phyloP scores from a whole-genome alignment of 2,888 invertebrate genomes.

The Fissipunctia ypsillon region DNA sequence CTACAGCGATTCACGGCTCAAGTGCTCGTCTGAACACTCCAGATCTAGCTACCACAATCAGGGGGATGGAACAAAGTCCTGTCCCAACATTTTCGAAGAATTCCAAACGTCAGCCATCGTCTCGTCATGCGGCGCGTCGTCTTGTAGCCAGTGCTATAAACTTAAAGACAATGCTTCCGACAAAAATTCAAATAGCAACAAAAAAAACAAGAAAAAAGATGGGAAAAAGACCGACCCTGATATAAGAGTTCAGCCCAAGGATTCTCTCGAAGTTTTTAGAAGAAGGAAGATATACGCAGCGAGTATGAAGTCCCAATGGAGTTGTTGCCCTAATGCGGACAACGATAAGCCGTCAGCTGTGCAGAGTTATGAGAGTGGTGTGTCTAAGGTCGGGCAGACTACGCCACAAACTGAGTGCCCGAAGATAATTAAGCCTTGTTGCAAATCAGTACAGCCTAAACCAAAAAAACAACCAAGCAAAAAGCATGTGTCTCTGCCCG shows the following conservation, averaged over 20 bases:
- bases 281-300: constrained; percentile 77
- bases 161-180: constrained; percentile 38
- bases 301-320: constrained; percentile 76
- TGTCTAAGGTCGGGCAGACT: constrained; percentile 49
- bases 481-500: constrained; percentile 76
- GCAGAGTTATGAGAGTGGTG: constrained; percentile 64
- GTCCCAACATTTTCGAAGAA: constrained; percentile 80
- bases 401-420: constrained; percentile 43
- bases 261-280: constrained; percentile 82
- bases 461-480: constrained; percentile 56
- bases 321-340: not conserved
- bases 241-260: constrained; percentile 78
- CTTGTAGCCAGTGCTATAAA: constrained; percentile 54
- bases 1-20: constrained; percentile 76
- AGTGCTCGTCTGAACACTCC: constrained; percentile 74
- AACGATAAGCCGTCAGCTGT: constrained; percentile 26
- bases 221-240: constrained; percentile 51
- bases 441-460: constrained; percentile 37
- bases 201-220: constrained; percentile 59
- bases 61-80: constrained; percentile 76
- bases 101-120: constrained; percentile 71
- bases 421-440: constrained; percentile 61
- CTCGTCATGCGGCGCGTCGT: constrained; percentile 73
- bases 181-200: constrained; percentile 51
- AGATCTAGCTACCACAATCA: constrained; percentile 68